Base-by-base conservation (phyloP, 2,113 vertebrate species). In the Circaetus cinerascens region DNA sequence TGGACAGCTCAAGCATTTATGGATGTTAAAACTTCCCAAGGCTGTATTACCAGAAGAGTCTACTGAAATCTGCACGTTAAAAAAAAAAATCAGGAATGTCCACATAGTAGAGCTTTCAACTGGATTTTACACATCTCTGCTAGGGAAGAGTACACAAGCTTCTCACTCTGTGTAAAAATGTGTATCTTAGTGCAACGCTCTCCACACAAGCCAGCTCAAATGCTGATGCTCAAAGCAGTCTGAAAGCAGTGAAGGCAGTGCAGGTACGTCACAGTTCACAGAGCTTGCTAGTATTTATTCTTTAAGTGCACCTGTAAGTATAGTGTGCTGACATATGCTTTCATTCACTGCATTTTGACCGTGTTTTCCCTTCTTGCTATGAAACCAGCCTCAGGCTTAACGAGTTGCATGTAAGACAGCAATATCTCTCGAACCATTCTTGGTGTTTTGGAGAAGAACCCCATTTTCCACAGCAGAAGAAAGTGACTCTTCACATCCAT, bases 251-350 rank as follows among this genome's bases (percentile, higher is more conserved):
- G 82, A 83, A 78, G 38, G 57, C 51, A 48, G 18, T 80, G 56
- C 53, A 50, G 62, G 79, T 71, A 59, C 6, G 7, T 91, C 89
- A 80, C 88, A 86, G 74, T 79, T 94, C 91, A 92, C 38, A 90
- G 88, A 76, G 45, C 59, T 77, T 83, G 38, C 56, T 57, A n/a
- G 40, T 73, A 72, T 90, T 94, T 92, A 73, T 93, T 81, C 56
- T 96, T 97, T 88, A 93, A 74, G 91, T 80, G 41, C 59, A 85
- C 64, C 74, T 89, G 55, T 80, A 88, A 76, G n/a, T n/a, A 36
- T 56, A 88, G 29, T 38, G 56, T 78, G 59, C 36, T 26, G 64
- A 73, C 90, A 29, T 4, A 20, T 36, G 45, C 25, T 60, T 90
- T 78, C 30, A 68, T 79, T 89, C 78, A 73, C 8, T 83, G 64